Base-by-base conservation (phyloP, 2,888 invertebrate species). In the Physocephala rufipes region DNA sequence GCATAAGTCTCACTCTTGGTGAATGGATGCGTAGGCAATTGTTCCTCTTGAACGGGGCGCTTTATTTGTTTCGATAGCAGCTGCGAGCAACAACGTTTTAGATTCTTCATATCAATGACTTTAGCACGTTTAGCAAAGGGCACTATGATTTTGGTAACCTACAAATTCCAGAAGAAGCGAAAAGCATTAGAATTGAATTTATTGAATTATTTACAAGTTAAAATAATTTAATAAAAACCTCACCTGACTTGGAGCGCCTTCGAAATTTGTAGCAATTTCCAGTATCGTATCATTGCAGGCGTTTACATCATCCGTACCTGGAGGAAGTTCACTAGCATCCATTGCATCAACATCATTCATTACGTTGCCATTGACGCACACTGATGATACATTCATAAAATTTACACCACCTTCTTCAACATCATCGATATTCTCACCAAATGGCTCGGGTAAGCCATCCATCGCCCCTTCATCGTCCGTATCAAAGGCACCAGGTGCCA, bases 71-170 rank as follows among this genome's bases (percentile, higher is more conserved):
- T 79, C 45, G 79, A 78, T 12, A 95, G 85, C 74, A 91, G 84
- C 53, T 88, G 88, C 91, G 93, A 94, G 74, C 95, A 91, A 67
- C 90, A 89, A n/a, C 88, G 87, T 82, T 96, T 96, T 59, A 96
- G 85, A 81, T 90, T 91, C 79, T 92, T 93, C 90, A 96, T 95
- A 80, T 96, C 94, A 55, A 96, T 90, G 72, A 92, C 93, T 82
- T 96, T 96, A 5, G 96, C 94, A 70, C 91, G 89, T 85, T 91
- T 90, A 5, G 95, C 93, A 84, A 94, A 95, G 0, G 91, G 90
- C 73, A 96, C 92, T 79, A 91, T 89, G 62, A 91, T 90, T 86
- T 92, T 92, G 26, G 82, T 81, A 4, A 82, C 80, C 81, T 81
- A 30, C 1, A 45, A 55, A 36, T 36, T 7, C 5, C 36, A 36